Evolutionary conservation across 92 coral and sea anemone genomes (phyloP), one percentile per base, ranked within the genome.

Genomic region (Porites lobata): DNA sequence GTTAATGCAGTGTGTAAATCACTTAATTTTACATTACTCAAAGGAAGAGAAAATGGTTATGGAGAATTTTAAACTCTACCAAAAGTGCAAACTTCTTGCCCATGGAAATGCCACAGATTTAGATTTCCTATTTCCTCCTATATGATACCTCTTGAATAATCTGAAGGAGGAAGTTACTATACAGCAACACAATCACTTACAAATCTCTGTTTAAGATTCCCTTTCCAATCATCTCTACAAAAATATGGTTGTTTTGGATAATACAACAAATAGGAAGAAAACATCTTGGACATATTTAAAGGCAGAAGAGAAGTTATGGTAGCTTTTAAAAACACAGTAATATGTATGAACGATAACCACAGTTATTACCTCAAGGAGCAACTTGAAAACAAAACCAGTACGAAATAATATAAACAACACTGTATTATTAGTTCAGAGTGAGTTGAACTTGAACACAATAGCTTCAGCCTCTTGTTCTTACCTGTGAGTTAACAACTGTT

Each of bases 401-500:
- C 7, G 53, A 74, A 82, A 70, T 82, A 59, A 73, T 63, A 73
- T 63, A 58, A 84, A 26, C 80, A 65, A 21, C 64, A 84, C 22
- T 47, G 8, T 69, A 24, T 26, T 26, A 84, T 84, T 74, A 74
- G 87, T 61, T 84, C 80, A 63, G 87, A 63, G 50, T 74, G 80
- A 74, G 66, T 63, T 20, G 72, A 13, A 17, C 29, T 84, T 64
- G 47, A 73, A 84, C 50, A 50, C 68, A 63, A 62, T 84, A 84
- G 51, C 63, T 47, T 10, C 50, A 4, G 12, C 14, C 52, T 14
- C 50, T 64, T 22, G 21, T 20, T 79, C 93, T 74, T 90, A 90
- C 93, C 93, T 85, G 76, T 29, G 14, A 59, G 77, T 77, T 74
- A 73, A 86, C 72, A 78, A 84, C 93, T 29, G 86, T 90, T 78